Conservation (phyloP, 2,888 invertebrate genomes). For the Acanthosepion pharaonis region DNA sequence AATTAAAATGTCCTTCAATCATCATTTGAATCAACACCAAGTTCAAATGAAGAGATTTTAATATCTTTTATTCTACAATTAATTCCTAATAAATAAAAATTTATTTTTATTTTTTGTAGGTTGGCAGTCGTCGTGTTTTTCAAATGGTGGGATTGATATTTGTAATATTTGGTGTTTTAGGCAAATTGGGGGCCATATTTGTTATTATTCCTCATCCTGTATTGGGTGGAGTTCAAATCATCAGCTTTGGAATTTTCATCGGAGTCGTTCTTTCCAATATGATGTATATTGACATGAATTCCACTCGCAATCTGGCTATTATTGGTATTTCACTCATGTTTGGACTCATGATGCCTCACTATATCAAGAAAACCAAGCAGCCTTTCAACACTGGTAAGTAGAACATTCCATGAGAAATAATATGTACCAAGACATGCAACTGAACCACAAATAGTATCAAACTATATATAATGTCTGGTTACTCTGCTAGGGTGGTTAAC, state of each 20-base stretch:
- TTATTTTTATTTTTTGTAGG: conserved; percentile 56
- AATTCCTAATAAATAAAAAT: too few species aligned
- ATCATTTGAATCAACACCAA: too few species aligned
- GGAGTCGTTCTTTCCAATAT: conserved; percentile 60
- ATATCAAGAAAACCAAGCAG: conserved; percentile 56
- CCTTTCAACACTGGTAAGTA: conserved; percentile 61
- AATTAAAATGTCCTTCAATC: too few species aligned
- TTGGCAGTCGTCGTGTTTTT: conserved; percentile 74
- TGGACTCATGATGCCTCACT: conserved; percentile 79
- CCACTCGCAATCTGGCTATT: conserved; percentile 84
- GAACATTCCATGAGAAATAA: too few species aligned
- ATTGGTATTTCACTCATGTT: conserved; percentile 90
- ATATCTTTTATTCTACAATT: too few species aligned
- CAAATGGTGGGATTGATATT: conserved; percentile 72
- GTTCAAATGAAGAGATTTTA: too few species aligned
- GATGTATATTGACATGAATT: conserved; percentile 80
- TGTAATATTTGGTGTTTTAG: conserved; percentile 72
- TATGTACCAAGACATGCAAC: too few species aligned
- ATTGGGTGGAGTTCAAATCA: conserved; percentile 67
- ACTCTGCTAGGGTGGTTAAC: too few species aligned
- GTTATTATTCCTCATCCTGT: conserved; percentile 76
- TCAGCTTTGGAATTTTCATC: conserved; percentile 59
- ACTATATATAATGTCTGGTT: too few species aligned
- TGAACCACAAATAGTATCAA: too few species aligned
- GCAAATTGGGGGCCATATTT: conserved; percentile 74